phyloP scores from a whole-genome alignment of 2,888 invertebrate genomes.

The Drosophila percnosoma region DNA sequence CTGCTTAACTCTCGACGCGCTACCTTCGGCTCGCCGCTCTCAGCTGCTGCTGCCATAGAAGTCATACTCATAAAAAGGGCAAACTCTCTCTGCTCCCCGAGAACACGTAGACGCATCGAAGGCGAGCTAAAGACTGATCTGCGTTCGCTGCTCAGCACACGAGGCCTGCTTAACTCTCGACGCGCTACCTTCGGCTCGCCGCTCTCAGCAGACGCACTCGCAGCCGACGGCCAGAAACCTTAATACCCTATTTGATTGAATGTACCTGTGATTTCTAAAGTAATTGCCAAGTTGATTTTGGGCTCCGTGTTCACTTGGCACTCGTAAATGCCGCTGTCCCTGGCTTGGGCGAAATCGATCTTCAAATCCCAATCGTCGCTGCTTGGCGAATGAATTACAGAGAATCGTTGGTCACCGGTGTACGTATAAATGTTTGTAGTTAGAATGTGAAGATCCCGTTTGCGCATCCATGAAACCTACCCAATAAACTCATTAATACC shows the following conservation, averaged over 20 bases:
- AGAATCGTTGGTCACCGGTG: conserved; percentile 94
- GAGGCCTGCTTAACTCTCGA: not conserved
- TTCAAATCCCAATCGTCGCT: conserved; percentile 95
- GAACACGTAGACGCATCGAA: not conserved
- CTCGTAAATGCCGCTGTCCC: conserved; percentile 94
- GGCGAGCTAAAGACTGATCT: not conserved
- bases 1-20: not conserved
- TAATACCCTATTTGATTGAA: conserved; percentile 67
- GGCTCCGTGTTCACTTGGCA: conserved; percentile 96
- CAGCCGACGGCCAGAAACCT: not conserved
- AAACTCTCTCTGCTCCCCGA: not conserved
- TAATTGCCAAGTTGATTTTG: conserved; percentile 93
- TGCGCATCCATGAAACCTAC: conserved; percentile 85
- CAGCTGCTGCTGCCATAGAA: not conserved
- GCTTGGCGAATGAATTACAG: conserved; percentile 92
- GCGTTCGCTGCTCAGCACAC: not conserved
- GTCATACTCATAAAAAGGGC: not conserved
- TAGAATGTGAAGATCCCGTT: conserved; percentile 90
- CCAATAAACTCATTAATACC: not conserved
- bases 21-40: not conserved
- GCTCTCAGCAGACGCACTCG: not conserved
- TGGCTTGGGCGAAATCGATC: conserved; percentile 92
- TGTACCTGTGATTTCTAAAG: conserved; percentile 91
- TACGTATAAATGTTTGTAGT: conserved; percentile 94
- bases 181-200: not conserved